Evolutionary conservation across 2,888 invertebrate species (phyloP).

Genomic region (Melanostoma mellinum): DNA sequence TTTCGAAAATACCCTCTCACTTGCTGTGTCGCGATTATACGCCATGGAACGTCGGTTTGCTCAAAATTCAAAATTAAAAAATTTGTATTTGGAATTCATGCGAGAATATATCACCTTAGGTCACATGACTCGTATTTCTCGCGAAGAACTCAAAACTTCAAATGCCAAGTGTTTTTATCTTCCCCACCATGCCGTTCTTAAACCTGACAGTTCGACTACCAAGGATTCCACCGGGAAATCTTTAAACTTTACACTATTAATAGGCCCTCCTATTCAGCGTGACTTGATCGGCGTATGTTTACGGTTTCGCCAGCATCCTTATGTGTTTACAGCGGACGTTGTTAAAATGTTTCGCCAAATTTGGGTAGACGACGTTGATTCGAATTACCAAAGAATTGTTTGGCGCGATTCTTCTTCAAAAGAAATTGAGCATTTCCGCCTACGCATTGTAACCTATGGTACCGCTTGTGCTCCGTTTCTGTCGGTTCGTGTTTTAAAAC

Average conservation of each 20-base stretch:
- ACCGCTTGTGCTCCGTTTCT: conserved; percentile 40
- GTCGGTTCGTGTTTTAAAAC: conserved; percentile 11
- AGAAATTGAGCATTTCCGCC: conserved; percentile 34
- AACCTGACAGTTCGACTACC: conserved; percentile 46
- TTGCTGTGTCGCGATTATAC: conserved; percentile 23
- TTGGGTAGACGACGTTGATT: conserved; percentile 34
- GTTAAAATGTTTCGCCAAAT: conserved; percentile 56
- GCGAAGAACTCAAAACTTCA: background rate
- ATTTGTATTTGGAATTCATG: conserved; percentile 25
- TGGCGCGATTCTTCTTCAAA: conserved; percentile 34
- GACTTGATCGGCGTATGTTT: conserved; percentile 61
- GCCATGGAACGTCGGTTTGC: conserved; percentile 38
- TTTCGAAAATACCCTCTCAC: conserved; percentile 33
- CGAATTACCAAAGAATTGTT: conserved; percentile 43
- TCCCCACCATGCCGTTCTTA: conserved; percentile 69
- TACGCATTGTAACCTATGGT: conserved; percentile 34
- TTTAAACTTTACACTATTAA: conserved; percentile 38
- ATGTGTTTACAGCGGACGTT: conserved; percentile 25
- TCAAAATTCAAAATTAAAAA: conserved; percentile 3
- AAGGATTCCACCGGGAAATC: conserved; percentile 43
- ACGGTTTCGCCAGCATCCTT: conserved; percentile 63
- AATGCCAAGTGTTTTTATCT: conserved; percentile 53
- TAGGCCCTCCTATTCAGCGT: conserved; percentile 51
- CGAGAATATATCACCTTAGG: conserved; percentile 30
- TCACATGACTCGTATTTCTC: conserved; percentile 36